phyloP scores from a whole-genome alignment of 2,888 invertebrate species.

The Fragum fragum region DNA sequence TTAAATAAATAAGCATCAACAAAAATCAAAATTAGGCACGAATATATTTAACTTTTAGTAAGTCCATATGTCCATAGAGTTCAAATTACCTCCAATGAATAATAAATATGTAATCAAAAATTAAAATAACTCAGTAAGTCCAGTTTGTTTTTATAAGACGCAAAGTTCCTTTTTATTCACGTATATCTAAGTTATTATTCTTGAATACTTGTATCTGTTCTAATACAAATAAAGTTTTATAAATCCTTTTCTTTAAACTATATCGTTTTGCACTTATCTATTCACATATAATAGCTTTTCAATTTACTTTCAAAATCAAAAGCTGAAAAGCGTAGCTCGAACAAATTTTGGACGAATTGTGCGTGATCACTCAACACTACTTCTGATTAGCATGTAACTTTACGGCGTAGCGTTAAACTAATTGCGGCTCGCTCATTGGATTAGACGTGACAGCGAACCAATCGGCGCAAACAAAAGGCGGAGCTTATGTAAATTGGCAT shows the following conservation, averaged over 20 bases:
- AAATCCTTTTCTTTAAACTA: background rate
- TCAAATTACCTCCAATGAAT: too few species aligned
- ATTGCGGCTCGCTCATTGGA: conserved; percentile 61
- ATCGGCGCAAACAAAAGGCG: conserved; percentile 64
- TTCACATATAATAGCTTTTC: background rate
- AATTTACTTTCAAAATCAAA: background rate
- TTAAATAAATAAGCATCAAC: background rate
- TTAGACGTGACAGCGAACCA: conserved; percentile 50
- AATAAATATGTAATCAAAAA: too few species aligned
- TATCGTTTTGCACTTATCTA: background rate
- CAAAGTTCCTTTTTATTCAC: too few species aligned
- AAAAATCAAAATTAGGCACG: background rate
- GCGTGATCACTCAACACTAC: conserved; percentile 29
- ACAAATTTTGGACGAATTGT: conserved; percentile 22
- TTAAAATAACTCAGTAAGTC: too few species aligned
- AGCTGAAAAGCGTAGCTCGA: background rate
- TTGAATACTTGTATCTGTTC: too few species aligned
- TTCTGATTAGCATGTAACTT: conserved; percentile 62
- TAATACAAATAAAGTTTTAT: too few species aligned
- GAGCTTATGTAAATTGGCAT: conserved; percentile 52
- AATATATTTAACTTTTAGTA: too few species aligned
- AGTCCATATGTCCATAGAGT: too few species aligned
- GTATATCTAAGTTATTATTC: too few species aligned
- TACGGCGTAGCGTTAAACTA: conserved; percentile 51
- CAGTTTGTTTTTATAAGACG: too few species aligned